phyloP scores from a whole-genome alignment of 2,888 invertebrate species.

The Drosophila putrida region DNA sequence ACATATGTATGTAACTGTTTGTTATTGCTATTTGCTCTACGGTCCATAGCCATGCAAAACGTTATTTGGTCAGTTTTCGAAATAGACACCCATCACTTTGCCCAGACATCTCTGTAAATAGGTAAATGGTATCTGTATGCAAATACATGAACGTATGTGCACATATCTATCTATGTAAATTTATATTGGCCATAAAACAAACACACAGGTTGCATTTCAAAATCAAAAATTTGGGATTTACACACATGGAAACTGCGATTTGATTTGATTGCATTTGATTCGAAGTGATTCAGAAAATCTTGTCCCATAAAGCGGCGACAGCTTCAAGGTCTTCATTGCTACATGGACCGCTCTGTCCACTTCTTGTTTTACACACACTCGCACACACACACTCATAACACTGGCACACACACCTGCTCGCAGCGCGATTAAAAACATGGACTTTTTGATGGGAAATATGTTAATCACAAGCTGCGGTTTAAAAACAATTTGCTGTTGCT shows the following conservation, averaged over 20 bases:
- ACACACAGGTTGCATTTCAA: slow-evolving; percentile 57
- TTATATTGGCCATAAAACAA: slow-evolving; percentile 58
- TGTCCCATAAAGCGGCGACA: slow-evolving; percentile 33
- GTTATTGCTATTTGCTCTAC: slow-evolving; percentile 65
- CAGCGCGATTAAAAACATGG: slow-evolving; percentile 63
- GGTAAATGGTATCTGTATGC: slow-evolving; percentile 4
- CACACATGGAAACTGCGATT: slow-evolving; percentile 1
- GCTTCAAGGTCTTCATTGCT: slow-evolving; percentile 68
- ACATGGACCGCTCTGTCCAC: slow-evolving; percentile 59
- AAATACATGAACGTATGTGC: neutral
- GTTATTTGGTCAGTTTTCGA: slow-evolving; percentile 66
- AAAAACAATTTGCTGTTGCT: slow-evolving; percentile 43
- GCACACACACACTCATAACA: slow-evolving; percentile 12
- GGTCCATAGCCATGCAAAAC: slow-evolving; percentile 64
- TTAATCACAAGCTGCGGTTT: slow-evolving; percentile 72
- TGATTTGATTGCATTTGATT: slow-evolving; percentile 20
- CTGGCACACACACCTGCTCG: slow-evolving; percentile 28
- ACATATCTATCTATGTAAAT: slow-evolving; percentile 61
- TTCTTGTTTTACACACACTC: slow-evolving; percentile 65
- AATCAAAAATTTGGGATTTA: slow-evolving; percentile 32
- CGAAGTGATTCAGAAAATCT: slow-evolving; percentile 30
- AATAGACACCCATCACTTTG: slow-evolving; percentile 44
- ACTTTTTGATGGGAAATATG: slow-evolving; percentile 78
- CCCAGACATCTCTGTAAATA: slow-evolving; percentile 43
- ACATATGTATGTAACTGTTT: slow-evolving; percentile 21